phyloP scores from a whole-genome alignment of 2,113 vertebrate genomes.

The Oryzias curvinotus region DNA sequence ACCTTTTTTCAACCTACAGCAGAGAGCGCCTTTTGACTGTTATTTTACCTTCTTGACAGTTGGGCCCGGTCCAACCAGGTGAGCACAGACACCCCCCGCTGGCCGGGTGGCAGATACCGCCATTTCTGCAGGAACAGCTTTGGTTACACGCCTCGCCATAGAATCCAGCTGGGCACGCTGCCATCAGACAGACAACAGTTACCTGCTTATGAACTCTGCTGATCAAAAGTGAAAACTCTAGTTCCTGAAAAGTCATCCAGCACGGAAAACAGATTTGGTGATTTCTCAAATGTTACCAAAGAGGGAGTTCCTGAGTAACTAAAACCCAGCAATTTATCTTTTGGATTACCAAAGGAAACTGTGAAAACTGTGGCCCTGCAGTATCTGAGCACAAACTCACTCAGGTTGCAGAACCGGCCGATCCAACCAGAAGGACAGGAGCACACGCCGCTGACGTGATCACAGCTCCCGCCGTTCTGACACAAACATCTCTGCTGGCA shows the following conservation, averaged over 20 bases:
- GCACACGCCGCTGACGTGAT: conserved; percentile 79
- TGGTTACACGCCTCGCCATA: conserved; percentile 86
- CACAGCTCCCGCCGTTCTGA: conserved; percentile 79
- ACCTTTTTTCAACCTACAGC: conserved; percentile 22
- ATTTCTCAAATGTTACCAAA: conserved; percentile 49
- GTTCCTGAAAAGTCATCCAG: conserved; percentile 38
- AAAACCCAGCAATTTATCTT: conserved; percentile 14
- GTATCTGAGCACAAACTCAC: conserved; percentile 66
- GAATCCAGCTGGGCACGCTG: conserved; percentile 81
- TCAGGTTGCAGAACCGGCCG: conserved; percentile 78
- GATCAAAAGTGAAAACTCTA: conserved; percentile 61
- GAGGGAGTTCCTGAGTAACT: conserved; percentile 45
- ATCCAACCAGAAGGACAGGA: conserved; percentile 82
- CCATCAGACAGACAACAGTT: conserved; percentile 43
- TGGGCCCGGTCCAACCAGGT: conserved; percentile 84
- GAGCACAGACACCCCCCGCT: conserved; percentile 83
- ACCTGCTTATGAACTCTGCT: conserved; percentile 57
- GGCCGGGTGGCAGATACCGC: conserved; percentile 81
- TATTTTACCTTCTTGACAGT: conserved; percentile 83
- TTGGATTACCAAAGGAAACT: conserved; percentile 14
- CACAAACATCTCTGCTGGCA: conserved; percentile 85
- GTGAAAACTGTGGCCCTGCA: not conserved
- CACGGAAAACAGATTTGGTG: conserved; percentile 30
- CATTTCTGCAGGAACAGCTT: conserved; percentile 81
- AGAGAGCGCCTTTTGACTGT: not conserved